phyloP scores from a whole-genome alignment of 2,113 vertebrate genomes.

The Xenus cinereus region DNA sequence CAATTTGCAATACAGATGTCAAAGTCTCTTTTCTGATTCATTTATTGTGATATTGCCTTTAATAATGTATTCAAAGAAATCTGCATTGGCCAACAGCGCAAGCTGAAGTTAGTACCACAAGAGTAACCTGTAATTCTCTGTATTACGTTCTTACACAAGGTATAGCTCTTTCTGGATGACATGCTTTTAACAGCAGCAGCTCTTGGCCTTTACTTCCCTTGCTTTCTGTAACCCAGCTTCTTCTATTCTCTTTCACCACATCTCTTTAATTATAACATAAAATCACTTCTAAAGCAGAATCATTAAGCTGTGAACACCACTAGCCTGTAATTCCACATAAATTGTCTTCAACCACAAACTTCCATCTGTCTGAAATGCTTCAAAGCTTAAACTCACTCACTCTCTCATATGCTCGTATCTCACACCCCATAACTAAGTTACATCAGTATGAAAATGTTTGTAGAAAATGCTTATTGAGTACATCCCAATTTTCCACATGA shows the following conservation, averaged over 20 bases:
- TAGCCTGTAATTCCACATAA: conserved; percentile 47
- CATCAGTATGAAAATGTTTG: conserved; percentile 61
- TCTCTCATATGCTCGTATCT: conserved; percentile 57
- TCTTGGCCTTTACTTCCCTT: not conserved
- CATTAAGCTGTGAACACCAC: conserved; percentile 57
- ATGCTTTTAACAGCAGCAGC: not conserved
- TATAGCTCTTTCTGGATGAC: not conserved
- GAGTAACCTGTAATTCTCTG: not conserved
- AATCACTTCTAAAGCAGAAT: conserved; percentile 33
- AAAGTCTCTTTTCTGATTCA: not conserved
- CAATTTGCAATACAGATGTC: not conserved
- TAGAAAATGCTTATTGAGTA: conserved; percentile 59
- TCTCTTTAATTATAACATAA: conserved; percentile 37
- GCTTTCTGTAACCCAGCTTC: not conserved
- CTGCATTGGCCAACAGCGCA: not conserved
- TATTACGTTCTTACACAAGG: not conserved
- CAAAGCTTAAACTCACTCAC: conserved; percentile 34
- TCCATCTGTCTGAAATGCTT: conserved; percentile 58
- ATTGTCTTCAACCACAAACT: conserved; percentile 52
- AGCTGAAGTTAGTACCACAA: not conserved
- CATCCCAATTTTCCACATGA: conserved; percentile 59
- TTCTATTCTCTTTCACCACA: not conserved
- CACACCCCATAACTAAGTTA: conserved; percentile 61
- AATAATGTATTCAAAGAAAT: not conserved
- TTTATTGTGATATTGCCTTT: not conserved